A percentile compares a stretch with the other conserved stretches of the same genome.
These are phyloP conservation scores for Argyra leucocephala DNA, from an alignment of 2,888 invertebrate species.

Conservation along the genomic window DNA sequence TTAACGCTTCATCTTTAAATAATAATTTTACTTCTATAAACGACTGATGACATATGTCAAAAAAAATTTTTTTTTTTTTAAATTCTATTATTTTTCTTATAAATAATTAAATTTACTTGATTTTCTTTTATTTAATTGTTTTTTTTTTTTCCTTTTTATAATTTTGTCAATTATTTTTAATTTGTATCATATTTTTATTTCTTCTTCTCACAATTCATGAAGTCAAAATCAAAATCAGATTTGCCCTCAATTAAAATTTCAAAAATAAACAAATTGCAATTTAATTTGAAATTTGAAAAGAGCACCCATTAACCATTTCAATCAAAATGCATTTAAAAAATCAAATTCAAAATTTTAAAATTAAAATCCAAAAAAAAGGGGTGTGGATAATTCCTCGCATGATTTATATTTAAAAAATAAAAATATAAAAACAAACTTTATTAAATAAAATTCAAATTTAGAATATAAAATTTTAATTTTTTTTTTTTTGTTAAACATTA, in stretches of 20 bases:
- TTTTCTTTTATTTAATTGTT: slow-evolving; percentile 15
- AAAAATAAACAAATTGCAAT: neutral
- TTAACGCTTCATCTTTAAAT: too few relatives aligned
- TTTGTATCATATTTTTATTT: slow-evolving; percentile 3
- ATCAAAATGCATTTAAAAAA: neutral
- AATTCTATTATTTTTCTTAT: too few relatives aligned
- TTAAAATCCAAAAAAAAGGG: neutral
- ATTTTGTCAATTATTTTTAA: neutral
- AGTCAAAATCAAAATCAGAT: neutral
- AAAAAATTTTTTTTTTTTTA: too few relatives aligned
- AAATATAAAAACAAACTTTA: neutral
- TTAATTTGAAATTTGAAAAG: neutral
- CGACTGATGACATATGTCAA: too few relatives aligned
- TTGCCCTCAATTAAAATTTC: neutral
- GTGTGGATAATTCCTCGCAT: slow-evolving; percentile 6
- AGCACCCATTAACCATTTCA: neutral
- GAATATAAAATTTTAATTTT: slow-evolving; percentile 20
- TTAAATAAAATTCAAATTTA: slow-evolving; percentile 15
- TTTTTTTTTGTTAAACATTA: slow-evolving; percentile 11
- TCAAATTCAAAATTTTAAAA: neutral
- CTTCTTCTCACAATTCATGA: neutral
- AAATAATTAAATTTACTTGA: too few relatives aligned
- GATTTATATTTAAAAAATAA: neutral
- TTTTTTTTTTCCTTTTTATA: slow-evolving; percentile 10
- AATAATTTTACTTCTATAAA: too few relatives aligned